A percentile compares a stretch with the other conserved stretches of the same genome.
These are phyloP conservation scores for Papio anubis DNA, from an alignment of 2,113 vertebrate species.

Conservation along the genomic window DNA sequence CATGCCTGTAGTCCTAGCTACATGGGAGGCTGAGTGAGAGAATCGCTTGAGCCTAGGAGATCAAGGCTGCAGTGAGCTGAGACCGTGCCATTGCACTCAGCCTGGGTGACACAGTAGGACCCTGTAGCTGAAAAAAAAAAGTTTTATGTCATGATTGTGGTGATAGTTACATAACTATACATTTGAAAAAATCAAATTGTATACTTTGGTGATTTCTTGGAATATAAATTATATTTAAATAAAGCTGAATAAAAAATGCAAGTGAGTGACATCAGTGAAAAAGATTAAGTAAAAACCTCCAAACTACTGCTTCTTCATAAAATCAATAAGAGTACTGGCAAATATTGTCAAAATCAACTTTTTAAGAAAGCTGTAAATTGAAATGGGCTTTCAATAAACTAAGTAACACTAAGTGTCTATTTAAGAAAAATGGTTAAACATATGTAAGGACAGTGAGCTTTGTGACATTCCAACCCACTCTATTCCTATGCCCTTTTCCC, in stretches of 20 bases:
- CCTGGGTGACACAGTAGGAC: too few relatives aligned
- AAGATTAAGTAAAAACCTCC: not conserved
- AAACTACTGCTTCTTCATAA: not conserved
- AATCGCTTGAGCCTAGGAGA: too few relatives aligned
- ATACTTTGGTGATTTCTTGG: not conserved
- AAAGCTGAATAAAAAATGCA: not conserved
- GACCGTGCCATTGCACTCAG: too few relatives aligned
- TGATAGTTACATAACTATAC: not conserved
- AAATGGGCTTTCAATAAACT: not conserved
- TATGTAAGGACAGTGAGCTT: not conserved
- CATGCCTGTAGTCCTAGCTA: too few relatives aligned
- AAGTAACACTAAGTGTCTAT: not conserved
- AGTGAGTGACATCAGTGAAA: not conserved
- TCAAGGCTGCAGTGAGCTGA: too few relatives aligned
- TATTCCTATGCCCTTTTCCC: not conserved
- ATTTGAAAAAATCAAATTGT: not conserved
- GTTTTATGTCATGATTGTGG: not conserved
- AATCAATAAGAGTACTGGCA: not conserved
- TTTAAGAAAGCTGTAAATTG: not conserved
- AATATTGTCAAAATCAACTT: not conserved
- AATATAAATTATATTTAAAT: not conserved
- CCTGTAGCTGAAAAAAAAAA: too few relatives aligned
- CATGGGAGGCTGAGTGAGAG: too few relatives aligned
- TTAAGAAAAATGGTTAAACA: not conserved
- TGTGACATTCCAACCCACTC: not conserved